phyloP scores from a whole-genome alignment of 2,888 invertebrate genomes.

The Melinaea marsaeus region DNA sequence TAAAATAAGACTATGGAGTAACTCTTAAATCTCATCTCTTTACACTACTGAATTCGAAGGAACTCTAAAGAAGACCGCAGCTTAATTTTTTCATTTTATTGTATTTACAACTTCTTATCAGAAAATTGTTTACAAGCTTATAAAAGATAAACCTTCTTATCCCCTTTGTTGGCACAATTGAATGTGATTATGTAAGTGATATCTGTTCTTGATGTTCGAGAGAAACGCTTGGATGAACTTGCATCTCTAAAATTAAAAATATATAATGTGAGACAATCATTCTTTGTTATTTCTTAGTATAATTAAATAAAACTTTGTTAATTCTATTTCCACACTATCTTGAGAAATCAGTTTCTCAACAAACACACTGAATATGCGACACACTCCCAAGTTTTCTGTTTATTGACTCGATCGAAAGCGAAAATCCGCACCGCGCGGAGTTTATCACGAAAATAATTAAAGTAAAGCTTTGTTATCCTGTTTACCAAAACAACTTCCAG shows the following conservation, averaged over 20 bases:
- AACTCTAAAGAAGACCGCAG: too few species aligned
- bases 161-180: slow-evolving; percentile 2
- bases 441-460: slow-evolving; percentile 13
- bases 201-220: background rate
- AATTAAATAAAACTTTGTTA: too few species aligned
- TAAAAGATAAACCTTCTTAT: background rate
- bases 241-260: too few species aligned
- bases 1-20: too few species aligned
- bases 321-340: too few species aligned
- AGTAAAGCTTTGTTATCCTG: slow-evolving; percentile 2
- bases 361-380: background rate
- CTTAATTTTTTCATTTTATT: background rate
- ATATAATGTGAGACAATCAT: too few species aligned
- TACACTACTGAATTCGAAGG: too few species aligned
- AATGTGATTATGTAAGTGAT: slow-evolving; percentile 1
- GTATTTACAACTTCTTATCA: background rate
- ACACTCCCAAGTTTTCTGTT: slow-evolving; percentile 3
- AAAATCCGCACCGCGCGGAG: slow-evolving; percentile 7
- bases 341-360: background rate
- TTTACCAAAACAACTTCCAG: background rate
- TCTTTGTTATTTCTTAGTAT: too few species aligned
- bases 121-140: background rate
- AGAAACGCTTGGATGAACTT: background rate
- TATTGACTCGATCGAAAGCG: slow-evolving; percentile 2
- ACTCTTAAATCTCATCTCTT: too few species aligned